Conservation (phyloP, 2,113 vertebrate species). For the human region DNA sequence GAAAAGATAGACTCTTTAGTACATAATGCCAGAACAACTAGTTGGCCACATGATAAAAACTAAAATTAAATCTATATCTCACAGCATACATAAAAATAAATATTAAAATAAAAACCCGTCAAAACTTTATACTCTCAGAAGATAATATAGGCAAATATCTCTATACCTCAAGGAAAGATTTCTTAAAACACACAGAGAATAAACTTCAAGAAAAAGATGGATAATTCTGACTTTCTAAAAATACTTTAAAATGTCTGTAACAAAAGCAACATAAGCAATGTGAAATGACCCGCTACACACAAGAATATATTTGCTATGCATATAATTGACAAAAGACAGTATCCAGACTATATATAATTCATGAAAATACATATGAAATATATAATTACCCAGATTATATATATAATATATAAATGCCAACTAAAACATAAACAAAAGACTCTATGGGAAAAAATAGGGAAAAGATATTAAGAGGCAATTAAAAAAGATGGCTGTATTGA, state of each 20-base stretch:
- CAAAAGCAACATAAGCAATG: neutral
- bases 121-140: neutral
- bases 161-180: neutral
- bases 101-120: neutral
- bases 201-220: neutral
- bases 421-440: constrained; percentile 14
- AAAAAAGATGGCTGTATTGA: neutral
- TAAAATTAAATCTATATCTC: constrained; percentile 13
- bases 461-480: neutral
- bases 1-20: neutral
- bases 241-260: neutral
- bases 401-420: neutral
- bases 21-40: neutral
- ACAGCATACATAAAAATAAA: neutral
- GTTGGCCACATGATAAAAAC: neutral
- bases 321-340: neutral
- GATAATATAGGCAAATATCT: neutral
- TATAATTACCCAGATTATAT: neutral
- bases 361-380: neutral
- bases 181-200: neutral
- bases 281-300: neutral
- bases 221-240: neutral
- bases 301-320: neutral
- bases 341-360: neutral
- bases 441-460: neutral